A percentile compares a stretch with the other conserved stretches of the same genome.
These are phyloP conservation scores for Empidonax traillii DNA, from an alignment of 2,113 vertebrate genomes.

Conservation along the genomic window DNA sequence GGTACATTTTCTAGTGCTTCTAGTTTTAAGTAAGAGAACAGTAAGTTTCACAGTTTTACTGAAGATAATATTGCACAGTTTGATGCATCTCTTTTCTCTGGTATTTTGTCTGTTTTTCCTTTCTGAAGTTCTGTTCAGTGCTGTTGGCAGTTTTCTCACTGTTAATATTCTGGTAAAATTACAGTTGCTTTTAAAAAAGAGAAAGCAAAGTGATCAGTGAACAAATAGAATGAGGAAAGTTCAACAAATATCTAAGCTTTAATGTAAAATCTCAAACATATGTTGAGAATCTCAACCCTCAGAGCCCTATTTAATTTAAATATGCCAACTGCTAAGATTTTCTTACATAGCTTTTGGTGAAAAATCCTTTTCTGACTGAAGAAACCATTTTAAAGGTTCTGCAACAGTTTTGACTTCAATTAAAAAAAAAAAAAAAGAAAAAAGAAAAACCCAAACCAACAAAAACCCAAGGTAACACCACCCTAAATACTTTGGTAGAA, in stretches of 20 bases:
- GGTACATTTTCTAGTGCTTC: neutral
- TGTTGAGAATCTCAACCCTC: neutral
- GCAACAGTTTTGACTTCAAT: neutral
- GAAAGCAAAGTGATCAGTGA: neutral
- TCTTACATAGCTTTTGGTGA: neutral
- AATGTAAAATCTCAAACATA: neutral
- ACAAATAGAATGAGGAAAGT: neutral
- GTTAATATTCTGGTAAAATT: neutral
- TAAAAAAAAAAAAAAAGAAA: neutral
- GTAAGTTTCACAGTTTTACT: neutral
- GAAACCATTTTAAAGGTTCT: neutral
- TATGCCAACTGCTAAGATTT: neutral
- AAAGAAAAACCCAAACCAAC: too few relatives aligned
- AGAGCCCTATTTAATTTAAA: neutral
- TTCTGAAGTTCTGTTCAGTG: neutral
- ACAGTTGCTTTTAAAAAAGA: neutral
- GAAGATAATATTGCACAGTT: neutral
- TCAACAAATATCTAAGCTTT: neutral
- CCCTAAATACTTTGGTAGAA: neutral
- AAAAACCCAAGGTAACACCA: neutral
- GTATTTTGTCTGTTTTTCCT: neutral
- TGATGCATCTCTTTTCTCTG: neutral
- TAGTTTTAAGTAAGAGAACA: neutral
- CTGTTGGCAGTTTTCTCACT: neutral
- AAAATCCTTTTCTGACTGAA: neutral